A percentile compares a stretch with the other conserved stretches of the same genome.
Evolutionary conservation across 2,113 vertebrate species (phyloP).

Genomic region (Eleginops maclovinus): DNA sequence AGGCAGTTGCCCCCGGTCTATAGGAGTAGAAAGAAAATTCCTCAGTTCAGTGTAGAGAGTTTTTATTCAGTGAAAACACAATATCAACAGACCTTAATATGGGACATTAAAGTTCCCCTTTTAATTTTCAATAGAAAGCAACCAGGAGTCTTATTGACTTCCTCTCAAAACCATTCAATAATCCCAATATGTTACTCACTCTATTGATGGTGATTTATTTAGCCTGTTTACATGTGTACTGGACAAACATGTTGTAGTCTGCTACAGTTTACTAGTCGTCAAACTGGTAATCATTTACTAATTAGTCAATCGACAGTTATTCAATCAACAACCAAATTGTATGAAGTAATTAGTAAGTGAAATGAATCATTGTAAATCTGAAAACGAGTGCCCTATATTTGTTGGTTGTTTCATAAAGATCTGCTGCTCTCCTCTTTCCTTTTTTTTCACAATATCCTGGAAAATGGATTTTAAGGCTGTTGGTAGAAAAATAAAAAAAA

Average conservation of each 20-base stretch:
- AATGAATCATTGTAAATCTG: not conserved
- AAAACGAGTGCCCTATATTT: not conserved
- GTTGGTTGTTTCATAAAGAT: not conserved
- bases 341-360: too few relatives aligned
- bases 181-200: slow-evolving; percentile 6
- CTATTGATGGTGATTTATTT: not conserved
- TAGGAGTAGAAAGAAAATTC: slow-evolving; percentile 17
- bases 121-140: not conserved
- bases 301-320: not conserved
- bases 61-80: slow-evolving; percentile 6
- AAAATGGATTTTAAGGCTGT: not conserved
- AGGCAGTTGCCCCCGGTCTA: slow-evolving; percentile 78
- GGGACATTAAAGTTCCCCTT: not conserved
- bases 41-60: not conserved
- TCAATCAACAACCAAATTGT: not conserved
- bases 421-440: not conserved
- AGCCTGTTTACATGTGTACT: not conserved
- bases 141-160: not conserved
- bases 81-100: not conserved
- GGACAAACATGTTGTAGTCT: not conserved
- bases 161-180: not conserved
- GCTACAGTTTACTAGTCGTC: not conserved
- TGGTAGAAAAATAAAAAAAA: not conserved
- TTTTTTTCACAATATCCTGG: not conserved
- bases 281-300: not conserved